Conservation (phyloP, 1,140 invertebrate genomes). For the Meloidogyne hapla region DNA sequence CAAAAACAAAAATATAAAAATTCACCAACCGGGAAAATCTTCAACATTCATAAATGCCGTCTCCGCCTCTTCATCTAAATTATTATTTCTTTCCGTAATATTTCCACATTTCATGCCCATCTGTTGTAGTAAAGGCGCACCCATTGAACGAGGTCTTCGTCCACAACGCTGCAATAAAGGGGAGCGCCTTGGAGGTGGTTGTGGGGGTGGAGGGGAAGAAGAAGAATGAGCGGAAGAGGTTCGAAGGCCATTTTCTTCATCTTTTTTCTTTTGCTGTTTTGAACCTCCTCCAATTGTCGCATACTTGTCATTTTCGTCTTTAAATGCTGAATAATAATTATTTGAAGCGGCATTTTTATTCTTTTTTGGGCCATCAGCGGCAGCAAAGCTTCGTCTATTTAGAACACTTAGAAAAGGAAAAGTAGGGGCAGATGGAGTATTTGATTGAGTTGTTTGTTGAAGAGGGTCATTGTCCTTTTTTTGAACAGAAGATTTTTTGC, state of each 20-base stretch:
- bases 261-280: neutral
- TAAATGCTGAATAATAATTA: constrained; percentile 2
- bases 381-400: constrained; percentile 2
- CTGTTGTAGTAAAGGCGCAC: constrained; percentile 4
- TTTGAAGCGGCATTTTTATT: neutral
- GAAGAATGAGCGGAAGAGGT: constrained; percentile 1
- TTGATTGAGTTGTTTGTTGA: neutral
- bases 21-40: neutral
- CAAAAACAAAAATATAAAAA: neutral
- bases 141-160: constrained; percentile 4
- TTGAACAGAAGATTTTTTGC: neutral
- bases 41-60: neutral
- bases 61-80: neutral
- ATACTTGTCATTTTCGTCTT: constrained; percentile 1
- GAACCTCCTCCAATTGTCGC: neutral
- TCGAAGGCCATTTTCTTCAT: neutral
- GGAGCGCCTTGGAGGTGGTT: neutral
- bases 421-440: neutral
- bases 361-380: neutral
- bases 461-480: neutral
- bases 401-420: neutral
- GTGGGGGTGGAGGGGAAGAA: neutral
- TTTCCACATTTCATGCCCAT: neutral
- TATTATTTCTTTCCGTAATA: neutral
- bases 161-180: neutral